A percentile compares a stretch with the other conserved stretches of the same genome.
Evolutionary conservation across 2,888 invertebrate genomes (phyloP).

Genomic region (Coenonympha arcania): DNA sequence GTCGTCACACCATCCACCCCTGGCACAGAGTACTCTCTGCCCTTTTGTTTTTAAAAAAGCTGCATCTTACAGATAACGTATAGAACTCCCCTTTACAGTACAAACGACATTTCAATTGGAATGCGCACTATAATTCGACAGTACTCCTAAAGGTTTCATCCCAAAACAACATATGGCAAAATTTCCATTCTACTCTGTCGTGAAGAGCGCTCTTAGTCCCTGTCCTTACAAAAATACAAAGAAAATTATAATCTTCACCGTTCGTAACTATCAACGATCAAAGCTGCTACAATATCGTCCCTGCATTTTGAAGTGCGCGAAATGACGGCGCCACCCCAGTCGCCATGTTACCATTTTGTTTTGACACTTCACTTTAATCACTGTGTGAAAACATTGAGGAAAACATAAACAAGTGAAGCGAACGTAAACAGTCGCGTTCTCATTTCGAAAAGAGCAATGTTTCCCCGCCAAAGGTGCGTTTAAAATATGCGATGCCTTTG

Average conservation of each 20-base stretch:
- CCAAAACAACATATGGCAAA: slow-evolving; percentile 19
- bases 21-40: slow-evolving; percentile 43
- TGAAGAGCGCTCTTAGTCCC: slow-evolving; percentile 16
- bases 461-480: slow-evolving; percentile 44
- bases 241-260: slow-evolving; percentile 54
- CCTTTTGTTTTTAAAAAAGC: slow-evolving; percentile 59
- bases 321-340: slow-evolving; percentile 38
- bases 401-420: slow-evolving; percentile 35
- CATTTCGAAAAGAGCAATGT: slow-evolving; percentile 66
- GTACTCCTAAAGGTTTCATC: slow-evolving; percentile 19
- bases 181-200: slow-evolving; percentile 18
- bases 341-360: slow-evolving; percentile 60
- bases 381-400: slow-evolving; percentile 56
- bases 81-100: slow-evolving; percentile 37
- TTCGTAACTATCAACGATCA: slow-evolving; percentile 55
- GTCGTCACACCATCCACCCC: slow-evolving; percentile 37
- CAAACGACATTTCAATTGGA: slow-evolving; percentile 33
- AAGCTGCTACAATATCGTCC: slow-evolving; percentile 48
- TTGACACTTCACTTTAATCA: slow-evolving; percentile 74
- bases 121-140: slow-evolving; percentile 39
- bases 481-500: slow-evolving; percentile 42
- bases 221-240: slow-evolving; percentile 37
- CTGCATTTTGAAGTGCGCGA: slow-evolving; percentile 39
- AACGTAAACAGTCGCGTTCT: slow-evolving; percentile 53
- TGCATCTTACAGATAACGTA: slow-evolving; percentile 57